A percentile compares a stretch with the other conserved stretches of the same genome.
phyloP scores from a whole-genome alignment of 2,888 invertebrate genomes.

The Protodeltote pygarga region DNA sequence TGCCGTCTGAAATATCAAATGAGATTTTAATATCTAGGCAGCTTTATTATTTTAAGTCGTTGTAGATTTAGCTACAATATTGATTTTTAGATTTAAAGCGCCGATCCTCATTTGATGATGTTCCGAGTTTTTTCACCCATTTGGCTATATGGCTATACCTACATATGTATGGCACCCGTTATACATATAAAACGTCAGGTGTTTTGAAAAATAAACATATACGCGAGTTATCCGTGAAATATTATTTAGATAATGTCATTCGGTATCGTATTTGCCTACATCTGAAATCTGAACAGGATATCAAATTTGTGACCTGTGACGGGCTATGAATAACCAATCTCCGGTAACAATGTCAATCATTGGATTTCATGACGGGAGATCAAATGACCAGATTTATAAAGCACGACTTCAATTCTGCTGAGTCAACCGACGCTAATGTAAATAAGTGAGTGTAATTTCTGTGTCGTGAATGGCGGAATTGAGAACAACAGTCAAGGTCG shows the following conservation, averaged over 20 bases:
- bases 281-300: slow-evolving; percentile 39
- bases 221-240: no score
- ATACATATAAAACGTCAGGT: no score
- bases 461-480: slow-evolving; percentile 80
- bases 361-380: slow-evolving; percentile 56
- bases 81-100: no score
- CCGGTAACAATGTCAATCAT: slow-evolving; percentile 37
- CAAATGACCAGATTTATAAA: slow-evolving; percentile 36
- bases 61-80: neutral
- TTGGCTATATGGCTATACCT: no score
- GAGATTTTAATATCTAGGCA: neutral
- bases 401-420: slow-evolving; percentile 25
- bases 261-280: slow-evolving; percentile 10
- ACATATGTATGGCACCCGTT: no score
- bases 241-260: neutral
- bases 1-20: slow-evolving; percentile 15
- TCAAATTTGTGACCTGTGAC: slow-evolving; percentile 26
- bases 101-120: no score
- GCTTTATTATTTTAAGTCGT: neutral
- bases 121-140: no score
- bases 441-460: slow-evolving; percentile 62
- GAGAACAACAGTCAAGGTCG: slow-evolving; percentile 66
- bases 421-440: slow-evolving; percentile 30
- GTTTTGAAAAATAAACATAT: no score
- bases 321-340: slow-evolving; percentile 32